Evolutionary conservation across 2,888 invertebrate genomes (phyloP).

Genomic region (Neocrepidodera transversa): DNA sequence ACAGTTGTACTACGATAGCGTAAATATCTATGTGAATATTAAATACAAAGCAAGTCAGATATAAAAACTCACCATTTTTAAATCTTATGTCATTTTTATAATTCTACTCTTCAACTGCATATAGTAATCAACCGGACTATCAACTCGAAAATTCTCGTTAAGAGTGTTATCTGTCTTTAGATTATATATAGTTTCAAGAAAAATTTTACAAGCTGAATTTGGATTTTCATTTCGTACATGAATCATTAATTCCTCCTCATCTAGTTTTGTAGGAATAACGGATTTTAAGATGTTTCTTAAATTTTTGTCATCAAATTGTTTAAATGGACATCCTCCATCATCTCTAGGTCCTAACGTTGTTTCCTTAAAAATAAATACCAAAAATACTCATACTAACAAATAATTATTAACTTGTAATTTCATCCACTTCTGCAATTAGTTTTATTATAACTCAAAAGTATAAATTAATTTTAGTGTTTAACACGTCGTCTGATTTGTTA

Average conservation of each 20-base stretch:
- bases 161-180: constrained; percentile 9
- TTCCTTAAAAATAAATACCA: constrained; percentile 38
- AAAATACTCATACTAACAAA: no score
- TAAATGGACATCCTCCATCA: constrained; percentile 72
- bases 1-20: no score
- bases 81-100: no score
- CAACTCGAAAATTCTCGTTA: constrained; percentile 24
- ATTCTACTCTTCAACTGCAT: constrained; percentile 31
- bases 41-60: no score
- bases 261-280: constrained; percentile 30
- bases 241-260: constrained; percentile 42
- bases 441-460: no score
- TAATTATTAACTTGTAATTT: no score
- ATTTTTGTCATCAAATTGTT: constrained; percentile 63
- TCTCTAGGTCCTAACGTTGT: constrained; percentile 53
- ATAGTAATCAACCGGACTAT: constrained; percentile 45
- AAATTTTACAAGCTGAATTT: constrained; percentile 40
- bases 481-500: no score
- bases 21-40: no score
- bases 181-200: constrained; percentile 29
- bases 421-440: no score
- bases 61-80: no score
- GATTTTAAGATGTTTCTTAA: constrained; percentile 57
- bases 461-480: no score
- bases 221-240: constrained; percentile 40